Percentiles rank a stretch among this genome's conserved stretches.
These are phyloP conservation scores for Sycophila sp. DNA, from an alignment of 1,140 invertebrate genomes.

Conservation along the genomic window DNA sequence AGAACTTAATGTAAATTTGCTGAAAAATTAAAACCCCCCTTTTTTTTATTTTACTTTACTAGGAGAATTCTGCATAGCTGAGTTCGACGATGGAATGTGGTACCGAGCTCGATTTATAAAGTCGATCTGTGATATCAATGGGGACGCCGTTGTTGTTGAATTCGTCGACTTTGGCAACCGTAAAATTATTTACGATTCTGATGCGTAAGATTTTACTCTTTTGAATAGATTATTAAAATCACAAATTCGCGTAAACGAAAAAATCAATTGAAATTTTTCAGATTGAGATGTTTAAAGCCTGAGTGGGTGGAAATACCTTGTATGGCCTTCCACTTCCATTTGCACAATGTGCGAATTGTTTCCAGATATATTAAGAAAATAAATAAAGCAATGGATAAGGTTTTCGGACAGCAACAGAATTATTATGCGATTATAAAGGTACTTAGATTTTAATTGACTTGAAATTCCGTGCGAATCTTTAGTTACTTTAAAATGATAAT, in stretches of 20 bases:
- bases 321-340: constrained; percentile 46
- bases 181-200: constrained; percentile 48
- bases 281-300: constrained; percentile 38
- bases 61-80: not conserved
- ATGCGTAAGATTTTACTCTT: no score
- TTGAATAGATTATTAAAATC: constrained; percentile 43
- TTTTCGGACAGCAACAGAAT: not conserved
- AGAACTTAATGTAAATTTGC: no score
- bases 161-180: constrained; percentile 76
- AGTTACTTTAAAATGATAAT: no score
- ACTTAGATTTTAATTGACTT: not conserved
- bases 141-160: constrained; percentile 59
- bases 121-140: not conserved
- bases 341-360: constrained; percentile 42
- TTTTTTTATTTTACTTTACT: not conserved
- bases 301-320: constrained; percentile 49
- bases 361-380: not conserved
- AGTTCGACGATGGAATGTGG: constrained; percentile 6
- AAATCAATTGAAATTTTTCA: not conserved
- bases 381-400: not conserved
- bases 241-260: not conserved
- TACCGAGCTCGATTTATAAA: not conserved
- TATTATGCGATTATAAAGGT: constrained; percentile 15
- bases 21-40: no score
- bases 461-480: no score